A percentile compares a stretch with the other conserved stretches of the same genome.
phyloP scores from a whole-genome alignment of 2,113 vertebrate species.

The Brachypodius melanocephalos region DNA sequence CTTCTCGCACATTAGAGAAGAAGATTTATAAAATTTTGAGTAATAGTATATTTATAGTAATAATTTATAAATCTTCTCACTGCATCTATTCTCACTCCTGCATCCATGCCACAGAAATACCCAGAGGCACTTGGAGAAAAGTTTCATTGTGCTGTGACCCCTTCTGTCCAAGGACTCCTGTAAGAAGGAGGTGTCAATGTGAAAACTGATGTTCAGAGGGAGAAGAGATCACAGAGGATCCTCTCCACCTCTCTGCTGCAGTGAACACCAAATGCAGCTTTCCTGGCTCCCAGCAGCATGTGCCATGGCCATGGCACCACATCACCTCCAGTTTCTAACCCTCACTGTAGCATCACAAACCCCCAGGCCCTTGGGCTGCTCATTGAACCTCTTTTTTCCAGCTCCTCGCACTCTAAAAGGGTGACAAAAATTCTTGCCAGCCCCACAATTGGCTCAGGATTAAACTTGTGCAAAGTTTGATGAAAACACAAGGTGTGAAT shows the following conservation, averaged over 20 bases:
- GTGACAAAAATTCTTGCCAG: neutral
- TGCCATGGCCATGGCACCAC: neutral
- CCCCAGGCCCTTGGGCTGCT: neutral
- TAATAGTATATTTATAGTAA: neutral
- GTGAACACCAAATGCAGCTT: neutral
- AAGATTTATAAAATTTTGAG: neutral
- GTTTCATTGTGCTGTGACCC: neutral
- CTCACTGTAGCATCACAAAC: neutral
- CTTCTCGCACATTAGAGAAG: neutral
- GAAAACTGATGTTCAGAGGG: neutral
- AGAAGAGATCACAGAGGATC: too few relatives aligned
- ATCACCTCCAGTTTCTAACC: neutral
- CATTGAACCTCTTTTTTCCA: neutral
- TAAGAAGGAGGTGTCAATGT: neutral
- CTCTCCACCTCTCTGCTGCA: neutral
- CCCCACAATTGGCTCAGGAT: fast-evolving
- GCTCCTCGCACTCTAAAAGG: neutral
- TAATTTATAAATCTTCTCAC: neutral
- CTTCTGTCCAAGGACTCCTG: neutral
- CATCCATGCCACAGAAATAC: neutral
- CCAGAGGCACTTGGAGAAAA: neutral
- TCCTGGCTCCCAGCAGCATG: neutral
- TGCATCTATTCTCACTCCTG: neutral
- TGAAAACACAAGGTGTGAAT: neutral
- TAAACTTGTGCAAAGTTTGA: neutral